Base-by-base conservation (phyloP, 2,888 invertebrate species). In the Torymus texanus region DNA sequence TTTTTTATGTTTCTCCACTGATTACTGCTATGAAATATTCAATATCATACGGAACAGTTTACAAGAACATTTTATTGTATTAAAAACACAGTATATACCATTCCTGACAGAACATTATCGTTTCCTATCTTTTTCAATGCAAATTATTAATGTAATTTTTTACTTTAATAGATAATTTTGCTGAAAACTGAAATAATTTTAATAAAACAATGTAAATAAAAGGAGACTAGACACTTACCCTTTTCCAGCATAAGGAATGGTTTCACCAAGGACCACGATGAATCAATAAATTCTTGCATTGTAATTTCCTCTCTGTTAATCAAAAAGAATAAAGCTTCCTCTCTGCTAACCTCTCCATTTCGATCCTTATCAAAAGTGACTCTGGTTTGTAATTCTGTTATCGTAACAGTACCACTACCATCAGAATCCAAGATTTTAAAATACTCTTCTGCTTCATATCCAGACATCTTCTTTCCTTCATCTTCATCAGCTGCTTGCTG, bases 341-440 rank as follows among this genome's bases (percentile, higher is more conserved):
- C 97, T 29, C 94, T 94, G 79, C 95, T 94, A 16, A 99, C 97
- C 85, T 93, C 93, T 11, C 98, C 98, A 92, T 98, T 95, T 81
- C 94, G 94, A 90, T 99, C 95, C 84, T 94, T 95, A 91, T 99
- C 99, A 91, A 99, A 97, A 65, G 94, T 94, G 85, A 92, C 92
- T 79, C 94, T 93, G 1, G 93, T 92, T 91, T 94, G 94, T 10
- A 96, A 88, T 91, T 95, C 96, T 76, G 92, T 91, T 65, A 94
- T 86, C 81, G 94, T 93, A 56, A 98, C 89, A 61, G 94, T 92
- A 66, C 94, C 95, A 92, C 97, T 96, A 82, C 92, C 91, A 91
- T 99, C 95, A 0, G 94, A 92, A 91, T 98, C 98, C 86, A 95
- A 93, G 84, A 93, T 93, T 55, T 91, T 91, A 88, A 98, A 99